phyloP scores from a whole-genome alignment of 2,888 invertebrate genomes.

The Tanaodytes sp. region DNA sequence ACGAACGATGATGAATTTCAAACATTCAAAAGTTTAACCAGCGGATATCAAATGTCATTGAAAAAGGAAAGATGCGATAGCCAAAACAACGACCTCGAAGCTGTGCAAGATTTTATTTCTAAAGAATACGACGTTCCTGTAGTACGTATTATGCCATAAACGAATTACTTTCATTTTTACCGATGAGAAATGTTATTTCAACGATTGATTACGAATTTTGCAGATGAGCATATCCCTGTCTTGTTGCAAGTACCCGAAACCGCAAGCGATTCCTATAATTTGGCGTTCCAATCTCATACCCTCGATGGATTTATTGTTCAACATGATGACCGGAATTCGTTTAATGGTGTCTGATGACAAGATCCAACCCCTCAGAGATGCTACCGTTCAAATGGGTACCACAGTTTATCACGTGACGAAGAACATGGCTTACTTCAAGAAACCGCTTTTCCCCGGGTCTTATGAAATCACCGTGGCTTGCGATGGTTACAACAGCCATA shows the following conservation, averaged over 20 bases:
- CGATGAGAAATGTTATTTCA: too few relatives aligned
- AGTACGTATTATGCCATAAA: slow-evolving; percentile 57
- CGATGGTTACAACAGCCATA: slow-evolving; percentile 76
- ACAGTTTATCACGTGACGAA: slow-evolving; percentile 78
- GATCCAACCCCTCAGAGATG: slow-evolving; percentile 80
- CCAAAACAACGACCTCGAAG: slow-evolving; percentile 59
- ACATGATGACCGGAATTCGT: slow-evolving; percentile 65
- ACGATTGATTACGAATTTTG: slow-evolving; percentile 18
- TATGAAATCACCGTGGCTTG: slow-evolving; percentile 79
- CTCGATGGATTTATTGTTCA: slow-evolving; percentile 64
- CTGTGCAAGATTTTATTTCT: slow-evolving; percentile 72
- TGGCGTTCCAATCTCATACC: slow-evolving; percentile 70
- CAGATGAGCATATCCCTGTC: slow-evolving; percentile 75
- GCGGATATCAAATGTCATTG: slow-evolving; percentile 74
- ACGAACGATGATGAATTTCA: slow-evolving; percentile 74
- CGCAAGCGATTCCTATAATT: slow-evolving; percentile 65
- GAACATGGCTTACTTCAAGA: slow-evolving; percentile 82
- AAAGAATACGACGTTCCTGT: slow-evolving; percentile 79
- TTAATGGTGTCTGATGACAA: slow-evolving; percentile 77
- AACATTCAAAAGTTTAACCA: slow-evolving; percentile 63
- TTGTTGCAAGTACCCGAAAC: slow-evolving; percentile 87
- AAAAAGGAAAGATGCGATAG: slow-evolving; percentile 61
- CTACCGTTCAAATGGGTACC: slow-evolving; percentile 80
- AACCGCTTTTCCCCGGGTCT: slow-evolving; percentile 80
- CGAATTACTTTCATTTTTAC: too few relatives aligned